Conservation (phyloP, 35 echinoderm and acorn worm species). For the Heliocidaris erythrogramma region DNA sequence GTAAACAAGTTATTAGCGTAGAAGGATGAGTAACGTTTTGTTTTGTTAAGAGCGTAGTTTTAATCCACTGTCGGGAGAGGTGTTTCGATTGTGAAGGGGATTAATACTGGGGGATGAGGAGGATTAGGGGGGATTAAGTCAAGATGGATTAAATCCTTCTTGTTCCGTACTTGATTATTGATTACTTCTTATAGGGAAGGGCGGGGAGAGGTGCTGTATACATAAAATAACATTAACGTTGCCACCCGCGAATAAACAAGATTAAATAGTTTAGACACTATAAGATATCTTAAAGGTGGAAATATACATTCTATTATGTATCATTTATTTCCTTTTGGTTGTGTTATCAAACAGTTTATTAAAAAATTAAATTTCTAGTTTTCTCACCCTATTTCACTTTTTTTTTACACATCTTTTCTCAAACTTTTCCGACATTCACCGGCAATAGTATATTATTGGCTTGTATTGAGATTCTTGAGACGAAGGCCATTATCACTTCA, state of each 20-base stretch:
- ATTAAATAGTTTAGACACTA: neutral
- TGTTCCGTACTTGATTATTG: neutral
- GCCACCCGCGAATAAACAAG: neutral
- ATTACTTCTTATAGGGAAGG: neutral
- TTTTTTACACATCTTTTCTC: no score
- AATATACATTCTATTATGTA: no score
- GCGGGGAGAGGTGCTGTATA: neutral
- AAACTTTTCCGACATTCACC: no score
- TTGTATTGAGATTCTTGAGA: no score
- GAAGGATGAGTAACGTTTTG: neutral
- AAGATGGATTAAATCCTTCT: neutral
- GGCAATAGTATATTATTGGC: no score
- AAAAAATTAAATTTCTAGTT: no score
- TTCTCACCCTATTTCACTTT: no score
- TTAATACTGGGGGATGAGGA: neutral
- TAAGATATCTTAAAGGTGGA: neutral
- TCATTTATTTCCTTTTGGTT: no score
- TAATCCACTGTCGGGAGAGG: neutral
- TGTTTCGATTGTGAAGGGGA: neutral
- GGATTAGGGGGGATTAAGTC: neutral
- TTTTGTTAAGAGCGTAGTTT: neutral
- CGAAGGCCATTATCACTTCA: no score
- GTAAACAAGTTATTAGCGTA: neutral
- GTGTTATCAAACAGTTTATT: no score
- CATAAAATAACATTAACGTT: neutral